Evolutionary conservation across 2,888 invertebrate genomes (phyloP).

Genomic region (Cheilosia vernalis): DNA sequence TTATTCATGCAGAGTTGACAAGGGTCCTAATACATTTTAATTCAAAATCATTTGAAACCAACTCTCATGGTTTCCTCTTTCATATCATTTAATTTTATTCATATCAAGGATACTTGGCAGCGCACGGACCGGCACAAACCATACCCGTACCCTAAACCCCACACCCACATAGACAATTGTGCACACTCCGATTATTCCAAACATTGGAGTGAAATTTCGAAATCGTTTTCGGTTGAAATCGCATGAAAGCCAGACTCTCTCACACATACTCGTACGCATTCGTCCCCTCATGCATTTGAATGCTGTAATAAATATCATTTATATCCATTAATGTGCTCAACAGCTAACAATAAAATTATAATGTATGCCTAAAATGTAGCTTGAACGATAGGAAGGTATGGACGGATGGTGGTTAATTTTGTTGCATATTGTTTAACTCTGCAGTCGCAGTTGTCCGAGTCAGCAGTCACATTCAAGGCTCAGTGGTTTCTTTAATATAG

Average conservation of each 20-base stretch:
- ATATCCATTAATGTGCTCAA: constrained; percentile 67
- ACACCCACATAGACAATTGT: constrained; percentile 50
- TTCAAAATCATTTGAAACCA: constrained; percentile 66
- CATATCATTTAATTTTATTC: constrained; percentile 71
- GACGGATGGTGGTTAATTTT: background rate
- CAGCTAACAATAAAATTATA: constrained; percentile 67
- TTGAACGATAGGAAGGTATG: background rate
- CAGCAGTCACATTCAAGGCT: constrained; percentile 17
- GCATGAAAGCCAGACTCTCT: constrained; percentile 52
- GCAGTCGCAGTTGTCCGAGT: background rate
- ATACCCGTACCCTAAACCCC: background rate
- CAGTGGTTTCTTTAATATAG: constrained; percentile 9
- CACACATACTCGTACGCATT: constrained; percentile 13
- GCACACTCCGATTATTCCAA: constrained; percentile 68
- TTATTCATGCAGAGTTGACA: constrained; percentile 67
- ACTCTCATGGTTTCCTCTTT: constrained; percentile 30
- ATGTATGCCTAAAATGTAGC: constrained; percentile 52
- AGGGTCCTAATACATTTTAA: constrained; percentile 70
- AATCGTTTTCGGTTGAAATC: constrained; percentile 61
- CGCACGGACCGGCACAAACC: background rate
- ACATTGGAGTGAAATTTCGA: constrained; percentile 64
- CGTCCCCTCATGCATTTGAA: constrained; percentile 57
- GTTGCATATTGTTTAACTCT: constrained; percentile 21
- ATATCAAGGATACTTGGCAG: constrained; percentile 38
- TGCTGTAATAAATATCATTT: constrained; percentile 71